Evolutionary conservation across 2,797 vertebrate genomes (phyloP), one percentile per base, ranked within the genome.

Genomic region (Sebastes umbrosus): DNA sequence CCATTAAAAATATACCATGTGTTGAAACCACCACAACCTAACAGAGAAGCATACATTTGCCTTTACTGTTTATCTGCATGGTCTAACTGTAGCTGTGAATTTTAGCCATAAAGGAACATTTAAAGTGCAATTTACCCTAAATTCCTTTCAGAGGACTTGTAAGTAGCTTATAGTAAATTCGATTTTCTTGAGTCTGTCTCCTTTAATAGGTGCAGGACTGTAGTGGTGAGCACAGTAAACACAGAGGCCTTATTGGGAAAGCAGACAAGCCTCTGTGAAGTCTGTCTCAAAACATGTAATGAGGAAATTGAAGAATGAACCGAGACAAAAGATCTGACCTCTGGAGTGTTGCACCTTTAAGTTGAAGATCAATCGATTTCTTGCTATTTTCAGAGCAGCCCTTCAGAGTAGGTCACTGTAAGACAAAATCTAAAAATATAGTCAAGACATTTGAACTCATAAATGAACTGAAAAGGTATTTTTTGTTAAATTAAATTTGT

Each of bases 141-240:
- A 77, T 79, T 85, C 77, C 52, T 82, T 39, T 73, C n/a, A 43
- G 65, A 72, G 57, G 39, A 64, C 62, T 31, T 66, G 24, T 87
- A 84, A 83, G 87, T 79, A 88, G 84, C 83, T 90, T 89, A 76
- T 57, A 39, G 60, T 77, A 76, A 88, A 89, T 90, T 88, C 65
- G 73, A 87, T 85, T 88, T 84, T 73, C 80, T 11, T 24, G 18
- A 75, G 64, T 69, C 24, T 4, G 68, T 75, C 80, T 79, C 68
- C 75, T 77, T 3, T 66, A 86, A 73, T 87, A 82, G 63, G 80
- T 32, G 62, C 39, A 67, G 80, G 73, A 76, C 25, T 77, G 70
- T 59, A 31, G 59, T 31, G 13, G 65, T 54, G 75, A 70, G 59
- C 16, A 31, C 62, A 52, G 57, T 27, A 32, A 73, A 46, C 80